Base-by-base conservation (phyloP, 2,888 invertebrate species). In the Herminia tarsipennalis region DNA sequence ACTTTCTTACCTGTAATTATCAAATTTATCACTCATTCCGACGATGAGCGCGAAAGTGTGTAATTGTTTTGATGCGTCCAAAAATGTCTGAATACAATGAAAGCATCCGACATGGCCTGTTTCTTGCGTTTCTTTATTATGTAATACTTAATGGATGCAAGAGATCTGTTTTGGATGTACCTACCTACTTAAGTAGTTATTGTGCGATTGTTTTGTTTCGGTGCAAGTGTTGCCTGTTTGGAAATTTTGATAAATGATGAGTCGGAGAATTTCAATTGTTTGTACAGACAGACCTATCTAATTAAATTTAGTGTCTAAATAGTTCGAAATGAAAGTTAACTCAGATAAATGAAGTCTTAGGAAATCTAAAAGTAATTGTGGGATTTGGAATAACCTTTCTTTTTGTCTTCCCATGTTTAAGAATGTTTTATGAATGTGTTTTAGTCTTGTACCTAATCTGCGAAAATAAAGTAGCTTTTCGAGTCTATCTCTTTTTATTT, bases 1-100 rank as follows among this genome's bases (percentile, higher is more conserved):
- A 65, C 73, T 73, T 71, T 71, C 70, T 37, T 63, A 33, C 48
- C 30, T 20, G 13, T 40, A 70, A 68, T 70, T 66, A 70, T 66
- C 55, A 52, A 58, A 59, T 58, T 68, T 66, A 65, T 60, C 64
- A 61, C 56, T 65, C 51, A 63, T 70, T 73, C 73, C 66, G 51
- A 61, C 61, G 65, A 61, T 47, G 65, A 64, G 59, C 63, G 78
- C 49, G 76, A 81, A 80, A 81, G 78, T 78, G 71, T 75, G 65
- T 69, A 75, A 77, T 76, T 70, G 52, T 60, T 62, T 65, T 46
- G 56, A 59, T 49, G 58, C 59, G 63, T 59, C 50, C 30, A 49
- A 37, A 46, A 50, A 49, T 51, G 53, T 67, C 59, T 56, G 55
- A 61, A 66, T 65, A 77, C 76, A 73, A 77, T 70, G 73, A 73